Base-by-base conservation (phyloP, 2,113 vertebrate species). In the Nerophis ophidion region DNA sequence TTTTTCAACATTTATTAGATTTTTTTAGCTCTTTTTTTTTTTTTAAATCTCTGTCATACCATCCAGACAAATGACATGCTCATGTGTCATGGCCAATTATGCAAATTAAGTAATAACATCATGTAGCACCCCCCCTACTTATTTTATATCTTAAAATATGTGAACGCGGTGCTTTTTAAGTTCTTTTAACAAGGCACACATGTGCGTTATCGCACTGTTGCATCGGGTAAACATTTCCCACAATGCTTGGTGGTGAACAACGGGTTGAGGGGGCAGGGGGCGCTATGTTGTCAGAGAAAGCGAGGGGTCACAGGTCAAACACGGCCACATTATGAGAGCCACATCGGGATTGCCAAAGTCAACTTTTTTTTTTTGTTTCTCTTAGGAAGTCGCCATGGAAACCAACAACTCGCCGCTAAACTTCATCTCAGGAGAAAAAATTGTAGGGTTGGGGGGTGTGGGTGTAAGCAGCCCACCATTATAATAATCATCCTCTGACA, bases 291-390 rank as follows among this genome's bases (percentile, higher is more conserved):
- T 56, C 36, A 19, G 5, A 55, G 35, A 42, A 56, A 7, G 54
- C 38, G 38, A 56, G 16, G 54, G 54, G 54, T 56, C 6, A 56
- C 16, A 56, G 54, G 6, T 56, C 54, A 42, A 56, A 42, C 54
- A 36, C 38, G 14, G 16, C n/a, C 54, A 6, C 40, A 56, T 56
- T 42, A 38, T 12, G 12, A 19, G 54, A 17, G 10, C 4, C 6
- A 56, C 36, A 16, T 13, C 1, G 10, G 19, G 54, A 56, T 56
- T 56, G 54, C 38, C 7, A 56, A 56, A 6, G 54, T 42, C 54
- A 56, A 56, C 38, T 10, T 19, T 42, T 56, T 9, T 19, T 12
- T 6, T 10, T 42, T 42, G 54, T 56, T 56, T 42, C 16, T 19
- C 36, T 44, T 12, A 42, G 54, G 54, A 56, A 56, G 16, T 56